Evolutionary conservation across 2,797 vertebrate species (phyloP).

Genomic region (Epinephelus malabaricus): DNA sequence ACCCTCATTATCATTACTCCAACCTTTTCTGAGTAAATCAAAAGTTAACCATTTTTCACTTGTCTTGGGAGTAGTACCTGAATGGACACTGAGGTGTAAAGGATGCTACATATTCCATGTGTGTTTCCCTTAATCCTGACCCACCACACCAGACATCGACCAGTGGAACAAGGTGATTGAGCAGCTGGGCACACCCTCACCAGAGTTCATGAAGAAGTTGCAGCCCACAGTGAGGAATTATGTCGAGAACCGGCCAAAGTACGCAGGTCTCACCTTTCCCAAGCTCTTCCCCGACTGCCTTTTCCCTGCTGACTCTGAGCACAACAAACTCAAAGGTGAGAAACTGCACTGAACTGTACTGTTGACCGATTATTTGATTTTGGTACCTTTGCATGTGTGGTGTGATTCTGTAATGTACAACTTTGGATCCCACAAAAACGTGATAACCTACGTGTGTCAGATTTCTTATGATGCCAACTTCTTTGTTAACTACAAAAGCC

Average conservation of each 20-base stretch:
- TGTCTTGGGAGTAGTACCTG: not conserved
- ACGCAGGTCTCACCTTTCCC: slow-evolving; percentile 97
- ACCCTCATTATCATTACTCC: not conserved
- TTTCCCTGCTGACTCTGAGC: slow-evolving; percentile 98
- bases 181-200: slow-evolving; percentile 96
- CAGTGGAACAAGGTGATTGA: slow-evolving; percentile 99
- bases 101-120: slow-evolving; percentile 31
- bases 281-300: slow-evolving; percentile 99
- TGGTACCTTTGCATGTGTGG: not conserved
- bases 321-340: slow-evolving; percentile 99
- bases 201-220: slow-evolving; percentile 99
- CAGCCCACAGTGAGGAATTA: slow-evolving; percentile 99
- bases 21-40: not conserved
- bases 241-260: slow-evolving; percentile 98
- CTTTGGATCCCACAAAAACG: not conserved
- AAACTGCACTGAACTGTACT: not conserved
- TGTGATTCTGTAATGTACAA: not conserved
- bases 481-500: not conserved
- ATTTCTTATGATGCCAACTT: not conserved
- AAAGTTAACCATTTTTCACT: not conserved
- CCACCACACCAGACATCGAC: slow-evolving; percentile 92
- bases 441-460: not conserved
- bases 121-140: slow-evolving; percentile 87
- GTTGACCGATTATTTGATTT: not conserved
- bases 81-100: not conserved